Conservation (phyloP, 2,113 vertebrate species). For the Morone chrysops region DNA sequence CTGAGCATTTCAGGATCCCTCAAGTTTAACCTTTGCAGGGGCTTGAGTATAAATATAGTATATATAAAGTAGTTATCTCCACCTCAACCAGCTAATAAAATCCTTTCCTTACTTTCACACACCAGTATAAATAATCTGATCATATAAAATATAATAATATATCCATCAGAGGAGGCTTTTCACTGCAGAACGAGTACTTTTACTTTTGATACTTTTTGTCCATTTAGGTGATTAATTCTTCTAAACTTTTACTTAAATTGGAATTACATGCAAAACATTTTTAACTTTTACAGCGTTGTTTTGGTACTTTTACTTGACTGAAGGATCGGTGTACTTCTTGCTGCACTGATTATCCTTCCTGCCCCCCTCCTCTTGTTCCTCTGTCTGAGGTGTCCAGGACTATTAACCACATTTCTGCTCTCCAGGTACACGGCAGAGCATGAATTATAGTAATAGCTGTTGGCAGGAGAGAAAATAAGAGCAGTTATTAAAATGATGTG, state of each 20-base stretch:
- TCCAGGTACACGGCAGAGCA: conserved; percentile 68
- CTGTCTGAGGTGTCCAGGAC: conserved; percentile 29
- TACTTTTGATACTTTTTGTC: not conserved
- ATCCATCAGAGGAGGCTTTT: no score
- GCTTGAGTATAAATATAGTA: no score
- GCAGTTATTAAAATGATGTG: conserved; percentile 80
- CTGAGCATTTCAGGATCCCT: no score
- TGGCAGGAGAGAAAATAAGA: conserved; percentile 77
- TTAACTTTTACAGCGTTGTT: no score
- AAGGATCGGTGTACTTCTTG: not conserved
- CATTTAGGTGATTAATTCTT: not conserved
- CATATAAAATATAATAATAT: no score
- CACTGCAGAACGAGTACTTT: no score
- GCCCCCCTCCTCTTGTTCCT: conserved; percentile 8
- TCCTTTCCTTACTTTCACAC: no score
- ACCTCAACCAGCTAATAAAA: no score
- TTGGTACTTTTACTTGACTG: no score
- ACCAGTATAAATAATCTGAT: no score
- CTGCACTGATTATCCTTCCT: not conserved
- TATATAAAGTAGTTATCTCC: no score
- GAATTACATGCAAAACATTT: not conserved
- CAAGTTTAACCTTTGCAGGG: no score
- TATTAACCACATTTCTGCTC: conserved; percentile 60
- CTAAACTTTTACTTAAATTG: not conserved
- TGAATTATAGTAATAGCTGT: conserved; percentile 73